Conservation (phyloP, 2,888 invertebrate species). For the Girardia tigrina region DNA sequence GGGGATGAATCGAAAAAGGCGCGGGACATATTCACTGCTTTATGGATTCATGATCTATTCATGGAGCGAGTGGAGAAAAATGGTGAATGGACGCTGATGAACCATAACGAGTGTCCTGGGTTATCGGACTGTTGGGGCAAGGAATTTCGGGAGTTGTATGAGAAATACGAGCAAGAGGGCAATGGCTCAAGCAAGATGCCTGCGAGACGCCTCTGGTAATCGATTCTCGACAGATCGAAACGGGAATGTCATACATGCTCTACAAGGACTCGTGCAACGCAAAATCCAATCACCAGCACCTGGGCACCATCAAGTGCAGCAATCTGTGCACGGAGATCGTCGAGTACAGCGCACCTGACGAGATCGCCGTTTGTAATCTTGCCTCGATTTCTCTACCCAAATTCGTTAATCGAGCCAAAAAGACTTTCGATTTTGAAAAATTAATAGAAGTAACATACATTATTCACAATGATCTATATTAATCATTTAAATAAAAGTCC, state of each 20-base stretch:
- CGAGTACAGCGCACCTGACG: slow-evolving; percentile 76
- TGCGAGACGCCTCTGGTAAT: slow-evolving; percentile 77
- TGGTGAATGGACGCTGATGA: slow-evolving; percentile 84
- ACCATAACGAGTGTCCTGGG: slow-evolving; percentile 79
- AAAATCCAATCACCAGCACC: slow-evolving; percentile 90
- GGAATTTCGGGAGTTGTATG: slow-evolving; percentile 75
- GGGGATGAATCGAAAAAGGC: slow-evolving; percentile 79
- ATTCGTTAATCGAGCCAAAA: slow-evolving; percentile 64
- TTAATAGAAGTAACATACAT: slow-evolving; percentile 68
- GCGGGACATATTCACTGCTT: slow-evolving; percentile 81
- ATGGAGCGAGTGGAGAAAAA: slow-evolving; percentile 73
- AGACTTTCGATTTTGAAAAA: slow-evolving; percentile 71
- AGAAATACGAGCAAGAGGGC: slow-evolving; percentile 62
- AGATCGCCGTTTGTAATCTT: slow-evolving; percentile 83
- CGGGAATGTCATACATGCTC: slow-evolving; percentile 76
- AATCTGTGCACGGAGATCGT: slow-evolving; percentile 95
- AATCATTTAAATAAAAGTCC: no score
- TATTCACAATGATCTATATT: no score
- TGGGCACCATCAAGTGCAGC: slow-evolving; percentile 93
- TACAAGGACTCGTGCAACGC: slow-evolving; percentile 73
- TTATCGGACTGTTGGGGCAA: slow-evolving; percentile 83
- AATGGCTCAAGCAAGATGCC: slow-evolving; percentile 53
- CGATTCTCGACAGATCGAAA: slow-evolving; percentile 72
- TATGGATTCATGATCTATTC: slow-evolving; percentile 96
- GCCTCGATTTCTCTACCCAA: slow-evolving; percentile 90